Conservation (phyloP, 2,797 vertebrate species). For the Macropodus opercularis region DNA sequence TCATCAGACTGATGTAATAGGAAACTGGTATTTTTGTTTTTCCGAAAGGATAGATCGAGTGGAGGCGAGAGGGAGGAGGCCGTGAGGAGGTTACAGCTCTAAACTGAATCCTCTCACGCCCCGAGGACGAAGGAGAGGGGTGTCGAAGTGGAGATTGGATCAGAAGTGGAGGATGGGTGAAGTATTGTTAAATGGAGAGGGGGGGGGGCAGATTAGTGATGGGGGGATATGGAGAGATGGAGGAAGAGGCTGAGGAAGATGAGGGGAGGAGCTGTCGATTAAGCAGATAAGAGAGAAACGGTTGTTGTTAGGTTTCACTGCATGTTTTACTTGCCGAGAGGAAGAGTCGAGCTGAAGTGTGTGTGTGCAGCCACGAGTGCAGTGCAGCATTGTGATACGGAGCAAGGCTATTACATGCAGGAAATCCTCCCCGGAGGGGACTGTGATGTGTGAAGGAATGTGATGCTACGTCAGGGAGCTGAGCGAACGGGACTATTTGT, state of each 20-base stretch:
- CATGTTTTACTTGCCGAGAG: slow-evolving; percentile 29
- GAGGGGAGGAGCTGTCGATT: slow-evolving; percentile 54
- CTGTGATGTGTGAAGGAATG: slow-evolving; percentile 47
- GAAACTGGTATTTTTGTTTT: slow-evolving; percentile 79
- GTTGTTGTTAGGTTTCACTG: slow-evolving; percentile 52
- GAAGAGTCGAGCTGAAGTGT: background rate
- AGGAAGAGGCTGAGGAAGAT: slow-evolving; percentile 27
- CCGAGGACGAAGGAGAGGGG: slow-evolving; percentile 11
- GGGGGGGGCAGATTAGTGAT: slow-evolving; percentile 30
- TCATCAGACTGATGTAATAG: slow-evolving; percentile 78
- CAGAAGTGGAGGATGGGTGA: slow-evolving; percentile 43
- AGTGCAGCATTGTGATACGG: slow-evolving; percentile 10
- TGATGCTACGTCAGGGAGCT: slow-evolving; percentile 43
- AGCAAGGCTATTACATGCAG: slow-evolving; percentile 40
- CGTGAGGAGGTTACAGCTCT: slow-evolving; percentile 61
- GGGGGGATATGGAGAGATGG: slow-evolving; percentile 28
- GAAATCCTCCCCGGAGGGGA: slow-evolving; percentile 36
- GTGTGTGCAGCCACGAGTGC: background rate
- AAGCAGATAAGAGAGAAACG: slow-evolving; percentile 51
- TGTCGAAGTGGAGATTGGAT: slow-evolving; percentile 28
- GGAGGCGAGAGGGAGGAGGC: slow-evolving; percentile 20
- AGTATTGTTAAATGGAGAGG: slow-evolving; percentile 45
- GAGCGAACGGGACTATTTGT: slow-evolving; percentile 29
- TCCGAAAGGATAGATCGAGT: slow-evolving; percentile 59
- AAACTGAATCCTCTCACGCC: slow-evolving; percentile 45